Base-by-base conservation (phyloP, 2,888 invertebrate species). In the Chrysolina americana region DNA sequence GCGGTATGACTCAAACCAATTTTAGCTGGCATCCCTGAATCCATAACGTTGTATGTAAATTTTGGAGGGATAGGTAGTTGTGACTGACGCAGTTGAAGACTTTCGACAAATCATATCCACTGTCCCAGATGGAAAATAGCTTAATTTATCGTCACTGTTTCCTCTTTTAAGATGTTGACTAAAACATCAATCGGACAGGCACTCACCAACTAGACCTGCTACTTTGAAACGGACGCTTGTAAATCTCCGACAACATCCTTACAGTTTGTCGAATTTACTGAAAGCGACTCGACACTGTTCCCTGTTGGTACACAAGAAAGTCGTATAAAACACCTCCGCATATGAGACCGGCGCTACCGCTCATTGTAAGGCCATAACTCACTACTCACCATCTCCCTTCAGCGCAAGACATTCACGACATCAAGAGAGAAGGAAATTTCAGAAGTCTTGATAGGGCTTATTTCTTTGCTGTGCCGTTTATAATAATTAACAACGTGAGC, bases 251-350 rank as follows among this genome's bases (percentile, higher is more conserved):
- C 9, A 0, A 0, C 0, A 10, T 2, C 19, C 13, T 19, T 53
- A 2, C 2, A 21, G 59, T 59, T 9, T 15, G 59, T 69, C 41
- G 41, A 82, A 77, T 81, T 81, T 76, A 78, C 79, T 64, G 10
- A 41, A 36, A 17, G 41, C 71, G 70, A 21, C 44, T 59, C 21
- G 21, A 48, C 2, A 23, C 48, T 71, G 76, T 78, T 79, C 77
- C 80, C 78, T 74, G 79, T 82, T 81, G 80, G 79, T 80, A 79
- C 80, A 81, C 81, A 79, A 83, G 80, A 79, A 79, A 79, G 78
- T 79, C 83, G 78, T 84, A 79, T 78, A 84, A 84, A 84, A 84
- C 85, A 85, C 85, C 83, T 84, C 83, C 81, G 84, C 85, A 84
- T 83, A 84, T 83, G 84, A 81, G 82, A 82, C 83, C 82, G 83